phyloP scores from a whole-genome alignment of 2,113 vertebrate species.

The Fregetta grallaria region DNA sequence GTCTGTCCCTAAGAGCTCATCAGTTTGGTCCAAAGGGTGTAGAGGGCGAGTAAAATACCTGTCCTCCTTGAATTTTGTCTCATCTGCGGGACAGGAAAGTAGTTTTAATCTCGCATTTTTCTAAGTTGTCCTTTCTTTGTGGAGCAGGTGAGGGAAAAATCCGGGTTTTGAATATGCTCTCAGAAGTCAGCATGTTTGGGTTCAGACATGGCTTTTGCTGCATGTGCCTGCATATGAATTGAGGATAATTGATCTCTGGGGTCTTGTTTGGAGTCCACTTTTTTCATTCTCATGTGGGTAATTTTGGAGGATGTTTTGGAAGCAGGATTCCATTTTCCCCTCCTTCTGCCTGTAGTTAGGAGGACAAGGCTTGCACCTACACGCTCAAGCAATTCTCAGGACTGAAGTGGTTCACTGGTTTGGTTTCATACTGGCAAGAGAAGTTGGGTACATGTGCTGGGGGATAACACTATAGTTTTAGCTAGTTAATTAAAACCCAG shows the following conservation, averaged over 20 bases:
- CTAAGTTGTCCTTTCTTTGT: neutral
- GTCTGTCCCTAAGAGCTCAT: neutral
- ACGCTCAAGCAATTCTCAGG: neutral
- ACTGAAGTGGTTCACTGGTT: neutral
- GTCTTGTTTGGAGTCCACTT: neutral
- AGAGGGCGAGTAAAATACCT: neutral
- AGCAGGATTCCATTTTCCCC: neutral
- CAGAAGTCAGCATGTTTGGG: neutral
- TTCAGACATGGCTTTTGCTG: neutral
- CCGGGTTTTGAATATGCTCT: neutral
- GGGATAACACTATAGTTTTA: neutral
- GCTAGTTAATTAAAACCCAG: neutral
- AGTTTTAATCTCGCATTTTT: neutral
- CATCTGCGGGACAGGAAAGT: neutral
- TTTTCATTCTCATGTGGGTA: neutral
- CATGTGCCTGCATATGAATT: neutral
- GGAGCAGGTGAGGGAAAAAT: neutral
- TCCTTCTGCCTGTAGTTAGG: neutral
- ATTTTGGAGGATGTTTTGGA: neutral
- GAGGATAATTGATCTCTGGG: neutral
- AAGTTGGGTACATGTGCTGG: neutral
- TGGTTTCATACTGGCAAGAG: neutral
- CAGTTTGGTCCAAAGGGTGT: neutral
- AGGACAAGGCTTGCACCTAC: neutral
- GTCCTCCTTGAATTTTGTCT: neutral